Evolutionary conservation across 2,888 invertebrate species (phyloP).

Genomic region (Chrysina gloriosa): DNA sequence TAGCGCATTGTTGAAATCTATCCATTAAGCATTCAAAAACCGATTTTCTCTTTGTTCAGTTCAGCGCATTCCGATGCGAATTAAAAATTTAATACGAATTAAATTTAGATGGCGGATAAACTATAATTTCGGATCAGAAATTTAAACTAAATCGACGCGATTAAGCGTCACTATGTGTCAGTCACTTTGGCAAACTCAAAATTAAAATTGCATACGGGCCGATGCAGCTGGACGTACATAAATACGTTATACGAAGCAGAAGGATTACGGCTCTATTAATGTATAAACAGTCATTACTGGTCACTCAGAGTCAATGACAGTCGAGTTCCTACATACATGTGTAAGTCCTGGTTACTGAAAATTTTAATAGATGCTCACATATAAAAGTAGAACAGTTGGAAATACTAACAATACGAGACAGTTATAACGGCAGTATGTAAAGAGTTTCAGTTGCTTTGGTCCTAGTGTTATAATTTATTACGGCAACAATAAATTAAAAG

Average conservation of each 20-base stretch:
- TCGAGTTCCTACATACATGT: too few relatives aligned
- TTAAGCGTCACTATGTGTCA: slow-evolving; percentile 11
- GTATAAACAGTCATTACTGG: background rate
- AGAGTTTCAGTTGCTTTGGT: too few relatives aligned
- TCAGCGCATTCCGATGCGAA: background rate
- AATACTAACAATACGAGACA: too few relatives aligned
- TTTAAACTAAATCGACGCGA: slow-evolving; percentile 1
- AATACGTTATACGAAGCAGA: slow-evolving; percentile 4
- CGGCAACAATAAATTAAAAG: too few relatives aligned
- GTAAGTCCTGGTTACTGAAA: background rate
- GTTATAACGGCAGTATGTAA: too few relatives aligned
- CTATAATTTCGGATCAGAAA: slow-evolving; percentile 12
- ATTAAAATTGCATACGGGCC: slow-evolving; percentile 13
- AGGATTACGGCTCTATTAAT: background rate
- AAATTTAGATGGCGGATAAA: slow-evolving; percentile 19
- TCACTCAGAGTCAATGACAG: background rate
- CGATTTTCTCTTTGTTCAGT: slow-evolving; percentile 1
- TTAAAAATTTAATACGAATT: slow-evolving; percentile 14
- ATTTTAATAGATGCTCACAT: background rate
- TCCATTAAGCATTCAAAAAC: background rate
- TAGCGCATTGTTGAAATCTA: background rate
- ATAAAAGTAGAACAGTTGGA: too few relatives aligned
- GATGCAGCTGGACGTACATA: slow-evolving; percentile 3
- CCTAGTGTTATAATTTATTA: too few relatives aligned
- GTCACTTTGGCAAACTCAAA: slow-evolving; percentile 1